Percentiles rank a stretch among this genome's conserved stretches.
phyloP scores from a whole-genome alignment of 2,797 vertebrate species.

The Sphenopsis melanotis region DNA sequence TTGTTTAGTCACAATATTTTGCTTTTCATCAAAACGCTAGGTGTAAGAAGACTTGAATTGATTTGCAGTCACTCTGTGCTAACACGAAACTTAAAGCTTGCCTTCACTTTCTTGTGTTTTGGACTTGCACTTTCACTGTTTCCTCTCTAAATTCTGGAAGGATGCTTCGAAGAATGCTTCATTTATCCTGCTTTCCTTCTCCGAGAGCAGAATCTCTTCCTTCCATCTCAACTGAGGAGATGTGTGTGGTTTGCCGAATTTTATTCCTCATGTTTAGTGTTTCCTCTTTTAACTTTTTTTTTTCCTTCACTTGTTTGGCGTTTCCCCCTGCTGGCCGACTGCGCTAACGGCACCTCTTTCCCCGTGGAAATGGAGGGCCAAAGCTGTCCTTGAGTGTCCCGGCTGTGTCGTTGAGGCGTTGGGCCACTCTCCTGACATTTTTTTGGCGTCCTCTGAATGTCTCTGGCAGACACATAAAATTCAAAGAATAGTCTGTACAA shows the following conservation, averaged over 20 bases:
- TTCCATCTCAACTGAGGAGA: background rate
- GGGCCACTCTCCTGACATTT: background rate
- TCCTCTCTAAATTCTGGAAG: background rate
- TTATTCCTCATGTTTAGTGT: background rate
- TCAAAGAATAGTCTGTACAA: background rate
- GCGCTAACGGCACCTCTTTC: background rate
- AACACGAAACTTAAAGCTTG: background rate
- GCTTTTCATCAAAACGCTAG: background rate
- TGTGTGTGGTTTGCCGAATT: background rate
- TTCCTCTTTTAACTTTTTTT: background rate
- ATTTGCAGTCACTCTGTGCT: background rate
- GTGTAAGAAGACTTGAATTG: background rate
- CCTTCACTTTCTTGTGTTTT: background rate
- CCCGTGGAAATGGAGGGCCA: background rate
- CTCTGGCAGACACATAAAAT: background rate
- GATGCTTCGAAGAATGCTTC: background rate
- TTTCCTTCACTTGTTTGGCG: constrained; percentile 15
- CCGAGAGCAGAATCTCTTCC: background rate
- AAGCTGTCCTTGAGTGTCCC: background rate
- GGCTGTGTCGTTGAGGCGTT: background rate
- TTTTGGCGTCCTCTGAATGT: background rate
- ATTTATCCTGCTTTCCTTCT: background rate
- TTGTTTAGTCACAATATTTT: background rate
- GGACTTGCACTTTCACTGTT: background rate
- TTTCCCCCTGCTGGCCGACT: constrained; percentile 55